Evolutionary conservation across 2,113 vertebrate genomes (phyloP).

Genomic region (Bos indicus): DNA sequence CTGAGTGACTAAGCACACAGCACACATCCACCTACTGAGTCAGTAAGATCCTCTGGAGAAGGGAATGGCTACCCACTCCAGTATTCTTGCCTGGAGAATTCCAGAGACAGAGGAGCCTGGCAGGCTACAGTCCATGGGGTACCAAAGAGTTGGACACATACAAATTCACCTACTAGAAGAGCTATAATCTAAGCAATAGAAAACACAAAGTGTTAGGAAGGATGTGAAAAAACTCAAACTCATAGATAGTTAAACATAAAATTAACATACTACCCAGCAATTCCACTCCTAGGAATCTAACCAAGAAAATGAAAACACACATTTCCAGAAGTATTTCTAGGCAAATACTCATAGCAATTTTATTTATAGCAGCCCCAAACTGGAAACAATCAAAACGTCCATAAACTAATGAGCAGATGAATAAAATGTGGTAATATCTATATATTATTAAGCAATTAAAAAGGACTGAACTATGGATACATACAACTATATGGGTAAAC

Average conservation of each 20-base stretch:
- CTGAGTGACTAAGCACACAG: not conserved
- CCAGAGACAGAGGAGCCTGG: not conserved
- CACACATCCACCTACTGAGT: not conserved
- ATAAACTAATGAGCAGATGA: not conserved
- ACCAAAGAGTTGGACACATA: not conserved
- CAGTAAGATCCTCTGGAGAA: not conserved
- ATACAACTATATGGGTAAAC: not conserved
- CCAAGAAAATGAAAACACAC: not conserved
- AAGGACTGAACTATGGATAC: not conserved
- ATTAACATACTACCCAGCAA: not conserved
- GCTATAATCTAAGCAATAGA: not conserved
- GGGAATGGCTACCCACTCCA: not conserved
- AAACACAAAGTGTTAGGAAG: not conserved
- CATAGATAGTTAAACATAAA: not conserved
- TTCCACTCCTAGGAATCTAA: not conserved
- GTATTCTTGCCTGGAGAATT: not conserved
- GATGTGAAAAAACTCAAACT: not conserved
- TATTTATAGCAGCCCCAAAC: not conserved
- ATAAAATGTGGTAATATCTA: not conserved
- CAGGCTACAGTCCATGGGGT: not conserved
- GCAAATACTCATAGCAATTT: conserved; percentile 4
- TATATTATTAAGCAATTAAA: not conserved
- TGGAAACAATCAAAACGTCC: not conserved
- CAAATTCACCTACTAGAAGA: not conserved
- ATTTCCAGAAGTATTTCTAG: not conserved